A percentile compares a stretch with the other conserved stretches of the same genome.
Evolutionary conservation across 2,797 vertebrate species (phyloP).

Genomic region (Sebastes trivittatus): DNA sequence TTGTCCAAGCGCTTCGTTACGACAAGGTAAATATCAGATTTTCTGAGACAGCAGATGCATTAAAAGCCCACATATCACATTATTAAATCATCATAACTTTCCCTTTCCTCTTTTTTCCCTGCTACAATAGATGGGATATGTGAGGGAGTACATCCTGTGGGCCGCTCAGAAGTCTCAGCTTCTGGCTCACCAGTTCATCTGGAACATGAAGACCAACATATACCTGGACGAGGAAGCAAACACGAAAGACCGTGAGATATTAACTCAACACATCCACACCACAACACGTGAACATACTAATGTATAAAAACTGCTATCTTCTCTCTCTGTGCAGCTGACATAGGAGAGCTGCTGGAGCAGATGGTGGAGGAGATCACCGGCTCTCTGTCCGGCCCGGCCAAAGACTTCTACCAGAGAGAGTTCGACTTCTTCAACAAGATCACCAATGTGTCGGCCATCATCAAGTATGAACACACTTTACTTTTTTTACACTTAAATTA

Average conservation of each 20-base stretch:
- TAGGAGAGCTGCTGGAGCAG: slow-evolving; percentile 92
- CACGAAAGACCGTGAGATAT: slow-evolving; percentile 92
- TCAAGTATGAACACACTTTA: slow-evolving; percentile 84
- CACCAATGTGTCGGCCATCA: slow-evolving; percentile 93
- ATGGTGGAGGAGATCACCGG: slow-evolving; percentile 94
- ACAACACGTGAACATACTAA: no score
- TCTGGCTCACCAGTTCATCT: slow-evolving; percentile 96
- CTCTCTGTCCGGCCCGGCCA: slow-evolving; percentile 92
- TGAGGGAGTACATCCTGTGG: slow-evolving; percentile 97
- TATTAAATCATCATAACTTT: not conserved
- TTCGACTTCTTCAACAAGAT: slow-evolving; percentile 98
- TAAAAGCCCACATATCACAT: not conserved
- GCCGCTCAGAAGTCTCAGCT: slow-evolving; percentile 96
- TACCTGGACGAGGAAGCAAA: slow-evolving; percentile 92
- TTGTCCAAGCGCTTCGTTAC: slow-evolving; percentile 95
- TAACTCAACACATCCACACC: not conserved
- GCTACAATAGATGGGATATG: slow-evolving; percentile 91
- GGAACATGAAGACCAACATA: slow-evolving; percentile 99
- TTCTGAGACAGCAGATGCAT: not conserved
- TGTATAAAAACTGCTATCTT: not conserved
- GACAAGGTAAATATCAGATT: slow-evolving; percentile 87
- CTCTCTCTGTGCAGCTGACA: slow-evolving; percentile 85
- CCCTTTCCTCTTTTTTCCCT: not conserved
- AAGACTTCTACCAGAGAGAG: slow-evolving; percentile 95
- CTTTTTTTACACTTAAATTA: not conserved